Evolutionary conservation across 2,113 vertebrate species (phyloP).

Genomic region (Hiodon tergisus): DNA sequence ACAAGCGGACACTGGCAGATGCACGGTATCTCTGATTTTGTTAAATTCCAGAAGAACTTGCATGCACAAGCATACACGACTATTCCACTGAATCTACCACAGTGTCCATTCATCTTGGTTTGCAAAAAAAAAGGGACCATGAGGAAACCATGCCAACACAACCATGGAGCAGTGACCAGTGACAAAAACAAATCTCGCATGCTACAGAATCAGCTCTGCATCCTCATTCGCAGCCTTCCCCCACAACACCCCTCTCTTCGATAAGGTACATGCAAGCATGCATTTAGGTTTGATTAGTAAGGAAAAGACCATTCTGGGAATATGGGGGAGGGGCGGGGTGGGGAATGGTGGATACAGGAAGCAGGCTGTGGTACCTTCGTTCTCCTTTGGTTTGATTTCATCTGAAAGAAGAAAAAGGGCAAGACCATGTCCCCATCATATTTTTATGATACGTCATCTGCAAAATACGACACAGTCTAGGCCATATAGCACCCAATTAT

Average conservation of each 20-base stretch:
- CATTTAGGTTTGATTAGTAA: constrained; percentile 56
- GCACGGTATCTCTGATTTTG: no score
- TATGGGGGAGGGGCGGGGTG: constrained; percentile 36
- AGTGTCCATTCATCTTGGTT: constrained; percentile 18
- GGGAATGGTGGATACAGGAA: constrained; percentile 30
- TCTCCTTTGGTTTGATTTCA: constrained; percentile 67
- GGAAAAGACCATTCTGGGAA: constrained; percentile 28
- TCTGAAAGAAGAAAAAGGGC: constrained; percentile 65
- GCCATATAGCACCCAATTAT: no score
- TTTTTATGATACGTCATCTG: no score
- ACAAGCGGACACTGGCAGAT: constrained; percentile 25
- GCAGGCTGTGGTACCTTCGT: constrained; percentile 68
- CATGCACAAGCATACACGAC: not conserved
- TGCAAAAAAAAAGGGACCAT: not conserved
- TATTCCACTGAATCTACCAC: constrained; percentile 2
- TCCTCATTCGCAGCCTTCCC: constrained; percentile 2
- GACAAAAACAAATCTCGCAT: constrained; percentile 15
- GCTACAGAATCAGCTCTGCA: not conserved
- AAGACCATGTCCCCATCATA: constrained; percentile 34
- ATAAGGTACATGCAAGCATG: constrained; percentile 62
- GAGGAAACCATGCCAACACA: not conserved
- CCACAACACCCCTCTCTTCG: constrained; percentile 28
- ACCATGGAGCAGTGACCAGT: constrained; percentile 7
- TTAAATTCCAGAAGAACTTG: not conserved
- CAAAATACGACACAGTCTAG: no score